Evolutionary conservation across 2,797 vertebrate genomes (phyloP), one percentile per base, ranked within the genome.

Genomic region (Artibeus lituratus): DNA sequence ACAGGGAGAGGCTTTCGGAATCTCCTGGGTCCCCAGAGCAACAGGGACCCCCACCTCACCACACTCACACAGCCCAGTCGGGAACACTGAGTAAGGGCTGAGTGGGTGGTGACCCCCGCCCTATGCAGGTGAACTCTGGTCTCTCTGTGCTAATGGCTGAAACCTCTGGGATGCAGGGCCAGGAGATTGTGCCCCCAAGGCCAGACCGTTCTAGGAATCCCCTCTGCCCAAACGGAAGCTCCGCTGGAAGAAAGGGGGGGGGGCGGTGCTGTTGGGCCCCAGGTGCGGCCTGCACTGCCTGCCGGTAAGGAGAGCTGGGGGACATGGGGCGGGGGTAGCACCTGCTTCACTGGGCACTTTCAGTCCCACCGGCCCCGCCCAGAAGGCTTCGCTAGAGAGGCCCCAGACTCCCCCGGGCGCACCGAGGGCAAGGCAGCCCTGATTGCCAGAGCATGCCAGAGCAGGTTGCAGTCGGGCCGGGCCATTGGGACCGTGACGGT

Each of bases 301-400:
- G 49, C 90, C 32, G 67, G 37, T 94, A 94, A 95, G 16, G 73
- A 87, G 88, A 57, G 88, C 80, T 88, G 7, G n/a, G 97, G 93
- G 97, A 91, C 86, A 0, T 1, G 39, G 70, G 76, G 7, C n/a
- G 10, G n/a, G 51, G 90, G 24, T 16, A 65, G 44, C 95, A 93
- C 94, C 96, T 83, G 97, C 95, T 93, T 73, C 90, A 0, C 85
- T n/a, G 18, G 24, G 81, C 51, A n/a, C 55, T 70, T 65, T 4
- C 22, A 26, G 62, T 35, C 62, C 77, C 70, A 10, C 86, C 37
- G 18, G 80, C 94, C 72, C 51, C 77, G n/a, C 95, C 85, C 80
- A 21, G 55, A 69, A 67, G 87, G 85, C 83, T 85, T 88, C 91
- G 84, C 42, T 32, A 37, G 88, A 85, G 78, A 16, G 19, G 42